Conservation (phyloP, 1,140 invertebrate species). For the Zaprionus capensis region DNA sequence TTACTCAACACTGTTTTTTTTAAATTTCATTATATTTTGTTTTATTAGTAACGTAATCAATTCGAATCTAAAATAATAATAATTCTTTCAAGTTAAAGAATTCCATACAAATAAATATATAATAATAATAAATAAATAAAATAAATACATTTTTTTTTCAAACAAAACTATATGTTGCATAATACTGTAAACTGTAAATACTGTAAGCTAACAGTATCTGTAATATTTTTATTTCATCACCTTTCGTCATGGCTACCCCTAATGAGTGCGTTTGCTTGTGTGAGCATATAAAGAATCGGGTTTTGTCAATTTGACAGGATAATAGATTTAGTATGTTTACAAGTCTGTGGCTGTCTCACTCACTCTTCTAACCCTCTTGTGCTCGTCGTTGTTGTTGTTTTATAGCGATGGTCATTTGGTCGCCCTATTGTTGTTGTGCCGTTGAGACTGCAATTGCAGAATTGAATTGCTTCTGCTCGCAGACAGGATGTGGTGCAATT, state of each 20-base stretch:
- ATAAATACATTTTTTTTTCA: background rate
- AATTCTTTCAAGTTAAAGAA: no score
- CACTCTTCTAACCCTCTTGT: conserved; percentile 28
- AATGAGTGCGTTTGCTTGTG: background rate
- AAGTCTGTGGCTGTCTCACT: conserved; percentile 43
- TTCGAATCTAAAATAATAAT: no score
- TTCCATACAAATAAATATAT: background rate
- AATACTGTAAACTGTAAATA: background rate
- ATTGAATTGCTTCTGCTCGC: conserved; percentile 54
- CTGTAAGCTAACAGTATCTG: no score
- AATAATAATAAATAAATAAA: background rate
- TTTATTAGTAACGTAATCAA: no score
- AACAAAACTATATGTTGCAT: background rate
- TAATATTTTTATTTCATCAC: background rate
- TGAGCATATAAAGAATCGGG: conserved; percentile 40
- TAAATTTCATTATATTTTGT: no score
- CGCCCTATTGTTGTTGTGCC: conserved; percentile 35
- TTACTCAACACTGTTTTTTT: no score
- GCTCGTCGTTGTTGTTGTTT: conserved; percentile 5
- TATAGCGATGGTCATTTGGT: conserved; percentile 5
- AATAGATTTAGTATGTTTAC: conserved; percentile 74
- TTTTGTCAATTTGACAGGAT: conserved; percentile 52
- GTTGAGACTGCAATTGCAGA: conserved; percentile 57
- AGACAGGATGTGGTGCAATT: conserved; percentile 77
- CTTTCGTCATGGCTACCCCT: conserved; percentile 16